Conservation (phyloP, 2,797 vertebrate genomes). For the Gallinago stenura region DNA sequence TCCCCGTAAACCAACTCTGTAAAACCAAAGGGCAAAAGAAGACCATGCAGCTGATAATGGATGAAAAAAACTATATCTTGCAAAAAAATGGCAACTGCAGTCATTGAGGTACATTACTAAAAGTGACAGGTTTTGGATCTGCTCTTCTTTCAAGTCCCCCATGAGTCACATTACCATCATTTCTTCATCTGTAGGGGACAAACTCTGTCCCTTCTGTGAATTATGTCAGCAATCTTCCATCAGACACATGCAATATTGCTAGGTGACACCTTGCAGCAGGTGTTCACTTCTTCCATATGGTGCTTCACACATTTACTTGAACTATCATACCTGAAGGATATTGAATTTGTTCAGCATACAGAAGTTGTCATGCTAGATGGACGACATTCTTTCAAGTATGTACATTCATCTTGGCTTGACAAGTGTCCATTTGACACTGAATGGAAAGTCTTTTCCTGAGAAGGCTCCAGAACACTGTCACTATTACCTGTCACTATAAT, state of each 20-base stretch:
- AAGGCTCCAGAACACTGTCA: not conserved
- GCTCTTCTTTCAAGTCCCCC: slow-evolving; percentile 30
- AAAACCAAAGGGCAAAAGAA: not conserved
- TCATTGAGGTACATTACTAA: slow-evolving; percentile 1
- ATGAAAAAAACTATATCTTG: not conserved
- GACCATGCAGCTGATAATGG: not conserved
- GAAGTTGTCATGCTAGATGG: slow-evolving; percentile 60
- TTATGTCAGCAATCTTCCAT: slow-evolving; percentile 68
- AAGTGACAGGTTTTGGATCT: slow-evolving; percentile 38
- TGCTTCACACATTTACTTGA: slow-evolving; percentile 70
- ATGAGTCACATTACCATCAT: slow-evolving; percentile 31
- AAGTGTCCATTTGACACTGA: slow-evolving; percentile 67
- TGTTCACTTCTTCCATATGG: slow-evolving; percentile 73
- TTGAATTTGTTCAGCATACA: slow-evolving; percentile 66
- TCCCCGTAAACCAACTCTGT: not conserved
- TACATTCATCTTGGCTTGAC: slow-evolving; percentile 63
- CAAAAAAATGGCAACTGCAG: not conserved
- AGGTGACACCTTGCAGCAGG: slow-evolving; percentile 72
- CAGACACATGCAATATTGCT: slow-evolving; percentile 70
- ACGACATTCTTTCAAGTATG: slow-evolving; percentile 47
- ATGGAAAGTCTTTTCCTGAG: slow-evolving; percentile 18
- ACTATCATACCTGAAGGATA: slow-evolving; percentile 67
- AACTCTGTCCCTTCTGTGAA: slow-evolving; percentile 64
- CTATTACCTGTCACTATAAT: slow-evolving; percentile 5
- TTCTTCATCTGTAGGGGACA: slow-evolving; percentile 65